Evolutionary conservation across 2,797 vertebrate genomes (phyloP), one percentile per base, ranked within the genome.

Genomic region (Hemibagrus guttatus): DNA sequence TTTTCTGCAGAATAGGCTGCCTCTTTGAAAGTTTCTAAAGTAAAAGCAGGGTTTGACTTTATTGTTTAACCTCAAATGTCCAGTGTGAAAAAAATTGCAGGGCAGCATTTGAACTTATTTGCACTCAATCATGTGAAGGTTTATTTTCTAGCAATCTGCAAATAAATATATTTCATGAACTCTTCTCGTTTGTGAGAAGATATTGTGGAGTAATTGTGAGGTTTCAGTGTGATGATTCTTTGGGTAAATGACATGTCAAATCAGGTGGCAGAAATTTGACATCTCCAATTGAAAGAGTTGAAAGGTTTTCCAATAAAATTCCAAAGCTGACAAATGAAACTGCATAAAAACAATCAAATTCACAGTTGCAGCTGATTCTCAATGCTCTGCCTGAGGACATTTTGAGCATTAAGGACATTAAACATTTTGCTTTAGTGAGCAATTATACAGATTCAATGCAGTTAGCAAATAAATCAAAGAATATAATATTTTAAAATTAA

Each of bases 1-100:
- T 93, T 93, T 93, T 93, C 84, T 84, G 93, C 93, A 93, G 90
- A 93, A 93, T 90, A 90, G 89, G 86, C 89, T 91, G 89, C 87
- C 90, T 91, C 91, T 94, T 92, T 94, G 89, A 91, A 94, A 95
- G 90, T 94, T 94, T 93, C 91, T 83, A 89, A 93, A 94, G 88
- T 92, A 88, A 93, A 91, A 92, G 71, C 74, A 90, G 86, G 84
- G 76, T 89, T 90, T 80, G 89, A 91, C 91, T 93, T 93, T 90
- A 90, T 92, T 93, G 85, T 87, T 93, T 90, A 84, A 93, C 91
- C 92, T 92, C 90, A 89, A 84, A 84, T 42, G 35, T 75, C 83
- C 17, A 64, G 68, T 86, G 42, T 28, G 17, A 4, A 3, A 39
- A 42, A 12, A 7, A 16, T 1, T 4, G 21, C 52, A 19, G n/a